Evolutionary conservation across 1,140 invertebrate species (phyloP).

Genomic region (Pinna nobilis): DNA sequence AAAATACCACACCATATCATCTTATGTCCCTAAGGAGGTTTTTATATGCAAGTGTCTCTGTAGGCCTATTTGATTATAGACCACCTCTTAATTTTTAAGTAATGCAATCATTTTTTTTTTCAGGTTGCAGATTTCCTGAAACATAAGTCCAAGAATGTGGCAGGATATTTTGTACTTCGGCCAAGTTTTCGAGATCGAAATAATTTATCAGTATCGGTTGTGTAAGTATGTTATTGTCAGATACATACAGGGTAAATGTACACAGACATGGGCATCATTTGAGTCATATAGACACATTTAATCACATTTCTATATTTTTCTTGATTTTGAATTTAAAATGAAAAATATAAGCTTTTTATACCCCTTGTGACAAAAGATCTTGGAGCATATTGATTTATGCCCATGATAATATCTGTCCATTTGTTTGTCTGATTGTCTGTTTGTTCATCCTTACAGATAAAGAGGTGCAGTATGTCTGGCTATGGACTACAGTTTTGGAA

Average conservation of each 20-base stretch:
- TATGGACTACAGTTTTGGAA: too few species aligned
- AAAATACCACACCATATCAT: too few species aligned
- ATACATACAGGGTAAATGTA: neutral
- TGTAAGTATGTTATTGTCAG: too few species aligned
- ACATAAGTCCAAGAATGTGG: constrained; percentile 20
- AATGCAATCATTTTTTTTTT: neutral
- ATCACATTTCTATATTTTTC: neutral
- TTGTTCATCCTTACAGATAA: too few species aligned
- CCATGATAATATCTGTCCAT: neutral
- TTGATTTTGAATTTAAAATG: neutral
- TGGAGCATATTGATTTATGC: neutral
- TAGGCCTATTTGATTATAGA: too few species aligned
- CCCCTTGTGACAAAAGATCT: neutral
- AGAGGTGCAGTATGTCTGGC: too few species aligned
- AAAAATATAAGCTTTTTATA: neutral
- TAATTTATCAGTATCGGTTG: constrained; percentile 31
- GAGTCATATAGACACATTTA: neutral
- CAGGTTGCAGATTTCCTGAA: constrained; percentile 34
- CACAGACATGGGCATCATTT: neutral
- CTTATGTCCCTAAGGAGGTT: too few species aligned
- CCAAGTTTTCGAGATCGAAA: constrained; percentile 38
- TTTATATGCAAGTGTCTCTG: too few species aligned
- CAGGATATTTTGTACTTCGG: constrained; percentile 31
- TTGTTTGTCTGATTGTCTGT: too few species aligned
- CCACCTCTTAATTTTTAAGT: too few species aligned